Evolutionary conservation across 2,888 invertebrate genomes (phyloP), one percentile per base, ranked within the genome.

Genomic region (Spisula solida): DNA sequence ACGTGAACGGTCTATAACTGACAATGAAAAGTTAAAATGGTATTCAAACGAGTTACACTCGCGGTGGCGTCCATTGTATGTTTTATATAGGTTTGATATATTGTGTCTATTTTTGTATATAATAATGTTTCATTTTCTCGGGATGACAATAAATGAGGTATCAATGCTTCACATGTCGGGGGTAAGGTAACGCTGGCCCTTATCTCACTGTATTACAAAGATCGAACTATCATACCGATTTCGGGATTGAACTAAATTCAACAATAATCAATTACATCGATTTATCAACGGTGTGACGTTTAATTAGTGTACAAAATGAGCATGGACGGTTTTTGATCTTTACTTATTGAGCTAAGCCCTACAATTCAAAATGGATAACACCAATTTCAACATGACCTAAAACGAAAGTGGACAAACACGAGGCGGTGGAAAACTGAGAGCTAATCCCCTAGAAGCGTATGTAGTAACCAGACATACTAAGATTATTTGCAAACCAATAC

Each of bases 201-300:
- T 66, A 66, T 66, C 60, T 25, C 5, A 10, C 60, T 66, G 1
- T 25, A n/a, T 66, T 66, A 25, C n/a, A 10, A 10, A 66, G n/a
- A 25, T 66, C n/a, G 25, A 25, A 25, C n/a, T 25, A 25, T 66
- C 25, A 25, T 66, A 66, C 25, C 60, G n/a, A 66, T 66, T n/a
- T 66, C 20, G 4, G 10, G 60, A 66, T n/a, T 66, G 10, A 25
- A 10, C 25, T 25, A 10, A 66, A 66, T 66, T 66, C n/a, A 66
- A 66, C 60, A 66, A 66, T 25, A 66, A 66, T 66, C 60, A 66
- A 66, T 66, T 6, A 66, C 20, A 66, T 66, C 60, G 25, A 66
- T 66, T 66, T 66, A 66, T 66, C 60, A 66, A 25, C 41, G 5
- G 60, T 5, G 25, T 5, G n/a, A 66, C 51, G 5, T 66, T 66